These are phyloP conservation scores for Sympetrum striolatum DNA, from an alignment of 2,888 invertebrate genomes.

Conservation along the genomic window DNA sequence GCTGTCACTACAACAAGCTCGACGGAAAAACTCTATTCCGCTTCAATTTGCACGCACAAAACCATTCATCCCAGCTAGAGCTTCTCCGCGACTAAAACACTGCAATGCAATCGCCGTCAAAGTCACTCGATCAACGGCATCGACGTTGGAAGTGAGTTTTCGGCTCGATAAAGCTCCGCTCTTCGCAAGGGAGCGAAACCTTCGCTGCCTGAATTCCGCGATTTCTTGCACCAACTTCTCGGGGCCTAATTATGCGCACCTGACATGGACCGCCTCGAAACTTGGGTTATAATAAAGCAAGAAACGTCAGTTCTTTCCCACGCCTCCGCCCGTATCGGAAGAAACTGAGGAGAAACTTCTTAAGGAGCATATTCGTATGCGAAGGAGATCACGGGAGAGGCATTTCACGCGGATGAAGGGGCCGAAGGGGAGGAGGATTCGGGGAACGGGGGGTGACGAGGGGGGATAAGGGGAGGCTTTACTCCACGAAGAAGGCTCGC, in stretches of 20 bases:
- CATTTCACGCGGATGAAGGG: neutral
- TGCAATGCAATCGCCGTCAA: too few species aligned
- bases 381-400: constrained; percentile 21
- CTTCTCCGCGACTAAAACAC: too few species aligned
- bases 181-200: neutral
- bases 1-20: too few species aligned
- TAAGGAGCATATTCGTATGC: constrained; percentile 40
- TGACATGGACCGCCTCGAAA: constrained; percentile 7
- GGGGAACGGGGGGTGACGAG: neutral
- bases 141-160: neutral
- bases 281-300: constrained; percentile 37
- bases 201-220: neutral
- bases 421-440: neutral
- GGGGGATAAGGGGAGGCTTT: neutral
- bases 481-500: neutral
- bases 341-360: constrained; percentile 26
- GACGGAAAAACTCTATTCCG: too few species aligned
- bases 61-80: too few species aligned
- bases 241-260: constrained; percentile 28
- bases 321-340: neutral
- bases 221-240: neutral
- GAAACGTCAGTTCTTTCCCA: constrained; percentile 10
- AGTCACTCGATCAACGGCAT: neutral
- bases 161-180: too few species aligned
- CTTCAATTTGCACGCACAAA: too few species aligned